Conservation (phyloP, 2,113 vertebrate species). For the Phylloscopus trochiloides region DNA sequence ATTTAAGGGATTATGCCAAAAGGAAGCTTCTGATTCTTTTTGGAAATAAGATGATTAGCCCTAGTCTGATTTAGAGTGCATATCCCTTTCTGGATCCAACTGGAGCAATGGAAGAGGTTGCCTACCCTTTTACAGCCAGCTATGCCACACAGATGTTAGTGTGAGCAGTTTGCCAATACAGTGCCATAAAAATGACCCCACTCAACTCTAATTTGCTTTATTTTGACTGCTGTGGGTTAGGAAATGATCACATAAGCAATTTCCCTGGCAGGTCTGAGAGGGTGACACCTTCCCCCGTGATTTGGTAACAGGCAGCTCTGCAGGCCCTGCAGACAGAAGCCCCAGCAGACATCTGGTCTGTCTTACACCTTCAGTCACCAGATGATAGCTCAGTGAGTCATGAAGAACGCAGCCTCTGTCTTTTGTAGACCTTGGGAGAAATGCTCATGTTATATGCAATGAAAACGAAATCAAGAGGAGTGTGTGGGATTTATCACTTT, state of each 20-base stretch:
- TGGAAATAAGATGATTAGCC: constrained; percentile 19
- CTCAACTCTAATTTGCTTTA: neutral
- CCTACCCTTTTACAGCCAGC: neutral
- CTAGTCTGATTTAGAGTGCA: neutral
- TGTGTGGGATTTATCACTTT: neutral
- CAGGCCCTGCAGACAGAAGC: neutral
- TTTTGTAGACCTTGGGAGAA: neutral
- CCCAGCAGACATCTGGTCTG: constrained; percentile 16
- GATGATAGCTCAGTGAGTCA: neutral
- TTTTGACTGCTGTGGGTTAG: neutral
- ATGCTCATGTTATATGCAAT: neutral
- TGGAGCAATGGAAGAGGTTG: neutral
- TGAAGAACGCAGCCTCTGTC: neutral
- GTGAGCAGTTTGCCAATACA: neutral
- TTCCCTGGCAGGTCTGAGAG: neutral
- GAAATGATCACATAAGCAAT: neutral
- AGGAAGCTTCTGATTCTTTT: neutral
- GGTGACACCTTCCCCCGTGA: neutral
- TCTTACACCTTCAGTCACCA: constrained; percentile 14
- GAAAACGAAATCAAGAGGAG: neutral
- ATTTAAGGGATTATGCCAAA: constrained; percentile 14
- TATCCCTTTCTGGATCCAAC: neutral
- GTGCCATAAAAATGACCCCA: neutral
- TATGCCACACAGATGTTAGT: neutral
- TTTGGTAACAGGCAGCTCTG: neutral